Base-by-base conservation (phyloP, 2,113 vertebrate genomes). In the Xenus cinereus region DNA sequence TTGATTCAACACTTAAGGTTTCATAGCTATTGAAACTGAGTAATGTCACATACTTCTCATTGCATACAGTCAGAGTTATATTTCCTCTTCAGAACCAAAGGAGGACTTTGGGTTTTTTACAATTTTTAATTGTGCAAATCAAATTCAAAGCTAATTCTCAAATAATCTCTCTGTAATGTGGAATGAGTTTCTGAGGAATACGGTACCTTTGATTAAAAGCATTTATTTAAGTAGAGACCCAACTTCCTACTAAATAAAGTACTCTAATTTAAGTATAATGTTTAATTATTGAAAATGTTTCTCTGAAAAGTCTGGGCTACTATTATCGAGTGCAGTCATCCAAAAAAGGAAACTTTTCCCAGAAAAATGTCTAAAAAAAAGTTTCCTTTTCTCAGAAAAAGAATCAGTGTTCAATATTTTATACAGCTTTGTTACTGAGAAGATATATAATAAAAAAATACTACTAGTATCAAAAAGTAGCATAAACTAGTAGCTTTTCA, bases 1-100 rank as follows among this genome's bases (percentile, higher is more conserved):
- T 48, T 72, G 18, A 23, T 72, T 68, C 69, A 87, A 60, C 9
- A 48, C 68, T 67, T 48, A 54, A n/a, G 6, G 45, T 87, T 89
- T 78, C 57, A 48, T 16, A 73, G 50, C 30, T 37, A 68, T 10
- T 59, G 60, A 89, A 87, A 69, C 30, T 26, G 17, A 66, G 27
- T 57, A 85, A 64, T 0, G 0, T 71, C 35, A 75, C 1, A 1
- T 37, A 41, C 19, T 57, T 69, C 33, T 71, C 28, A 78, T 1
- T 56, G 51, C 23, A 35, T 76, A 41, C 9, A 89, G 28, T 43
- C 63, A 77, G 9, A 45, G 53, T 87, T 57, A 10, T 35, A 66
- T 78, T 79, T 96, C 32, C 19, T 63, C 28, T 71, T 79, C 50
- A 63, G 11, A 84, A 67, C 14, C 45, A 81, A 71, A 37, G 4